Conservation (phyloP, 2,888 invertebrate genomes). For the Camponotus fellah region DNA sequence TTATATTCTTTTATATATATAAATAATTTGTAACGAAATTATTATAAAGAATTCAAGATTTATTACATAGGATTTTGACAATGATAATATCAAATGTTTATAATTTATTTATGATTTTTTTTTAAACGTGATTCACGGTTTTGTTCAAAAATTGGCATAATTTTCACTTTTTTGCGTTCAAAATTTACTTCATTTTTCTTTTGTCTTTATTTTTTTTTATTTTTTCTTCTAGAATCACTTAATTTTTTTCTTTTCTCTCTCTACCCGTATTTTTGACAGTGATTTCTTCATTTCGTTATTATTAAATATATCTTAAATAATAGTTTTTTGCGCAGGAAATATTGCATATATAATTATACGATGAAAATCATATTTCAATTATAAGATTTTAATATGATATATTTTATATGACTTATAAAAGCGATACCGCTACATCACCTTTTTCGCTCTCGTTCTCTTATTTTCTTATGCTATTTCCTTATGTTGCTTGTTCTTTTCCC, state of each 20-base stretch:
- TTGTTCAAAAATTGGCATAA: neutral
- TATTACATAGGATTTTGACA: neutral
- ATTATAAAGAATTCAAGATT: constrained; percentile 9
- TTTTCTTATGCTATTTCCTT: constrained; percentile 44
- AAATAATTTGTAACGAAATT: constrained; percentile 1
- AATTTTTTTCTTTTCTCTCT: neutral
- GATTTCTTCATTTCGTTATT: constrained; percentile 33
- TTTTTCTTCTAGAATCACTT: constrained; percentile 10
- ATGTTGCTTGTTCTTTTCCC: constrained; percentile 44
- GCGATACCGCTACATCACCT: constrained; percentile 75
- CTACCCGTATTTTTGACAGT: constrained; percentile 34
- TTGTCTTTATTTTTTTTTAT: neutral
- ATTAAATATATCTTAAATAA: constrained; percentile 66
- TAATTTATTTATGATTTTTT: constrained; percentile 45
- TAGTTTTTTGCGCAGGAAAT: constrained; percentile 73
- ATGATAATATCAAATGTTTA: neutral
- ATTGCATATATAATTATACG: constrained; percentile 75
- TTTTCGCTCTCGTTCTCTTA: constrained; percentile 9
- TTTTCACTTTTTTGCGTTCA: neutral
- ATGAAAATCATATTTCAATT: constrained; percentile 83
- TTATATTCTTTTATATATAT: neutral
- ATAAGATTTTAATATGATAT: constrained; percentile 83
- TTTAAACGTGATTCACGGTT: neutral
- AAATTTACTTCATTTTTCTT: neutral
- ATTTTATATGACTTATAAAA: constrained; percentile 83